Evolutionary conservation across 2,797 vertebrate genomes (phyloP), one percentile per base, ranked within the genome.

Genomic region (Sebastes nivosus): DNA sequence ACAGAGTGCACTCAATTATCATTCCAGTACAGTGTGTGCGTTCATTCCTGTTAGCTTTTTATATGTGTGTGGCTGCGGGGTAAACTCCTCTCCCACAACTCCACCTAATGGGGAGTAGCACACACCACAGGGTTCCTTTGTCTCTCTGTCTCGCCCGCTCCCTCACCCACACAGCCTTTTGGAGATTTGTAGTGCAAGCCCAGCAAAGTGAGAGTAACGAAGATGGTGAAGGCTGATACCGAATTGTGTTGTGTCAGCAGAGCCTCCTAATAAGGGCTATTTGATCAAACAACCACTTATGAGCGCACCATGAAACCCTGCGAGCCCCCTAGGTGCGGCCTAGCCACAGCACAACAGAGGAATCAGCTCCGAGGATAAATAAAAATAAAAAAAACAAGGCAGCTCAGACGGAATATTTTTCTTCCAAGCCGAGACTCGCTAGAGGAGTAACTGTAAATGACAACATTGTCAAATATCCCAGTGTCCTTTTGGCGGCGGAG

Each of bases 1-100:
- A 91, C 83, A 1, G 76, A 93, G 84, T 88, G 89, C 87, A 91
- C 87, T 93, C 93, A 90, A 93, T 93, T 93, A 94, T 91, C 89
- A 94, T 94, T 93, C 86, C 89, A 84, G 85, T 82, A 91, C 85
- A 83, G 77, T 68, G 73, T 72, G 85, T 87, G 82, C 75, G 79
- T 77, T 67, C 42, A 16, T 30, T 50, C 55, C 58, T 80, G 38
- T 38, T 80, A 74, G 84, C 72, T 67, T 59, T 59, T 67, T 68
- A 1, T 67, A 5, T 63, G 6, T 72, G 83, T 87, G 86, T 64
- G 86, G 68, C 86, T 92, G 87, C 46, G 14, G 90, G 78, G 70
- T 88, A 80, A 88, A 90, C 88, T 87, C 84, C 80, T 88, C 88
- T 84, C 79, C 87, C 85, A 88, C 89, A 77, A 77, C 89, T 90